These are phyloP conservation scores for Galagoides demidoff DNA, from an alignment of 2,797 vertebrate species.

Conservation along the genomic window DNA sequence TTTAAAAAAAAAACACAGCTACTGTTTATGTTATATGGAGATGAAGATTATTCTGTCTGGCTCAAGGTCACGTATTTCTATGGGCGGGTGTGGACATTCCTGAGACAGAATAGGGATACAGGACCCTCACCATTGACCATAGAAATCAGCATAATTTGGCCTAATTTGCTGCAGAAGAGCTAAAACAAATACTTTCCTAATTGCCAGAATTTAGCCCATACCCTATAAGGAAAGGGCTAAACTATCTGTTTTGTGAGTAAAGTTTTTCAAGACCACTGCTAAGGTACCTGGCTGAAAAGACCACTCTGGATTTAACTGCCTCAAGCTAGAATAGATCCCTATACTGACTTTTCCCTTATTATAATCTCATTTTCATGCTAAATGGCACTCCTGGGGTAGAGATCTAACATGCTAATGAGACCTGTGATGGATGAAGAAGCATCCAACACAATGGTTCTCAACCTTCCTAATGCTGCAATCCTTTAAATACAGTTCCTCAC, in stretches of 20 bases:
- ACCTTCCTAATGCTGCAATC: too few relatives aligned
- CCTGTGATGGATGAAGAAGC: neutral
- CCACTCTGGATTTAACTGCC: neutral
- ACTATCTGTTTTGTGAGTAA: neutral
- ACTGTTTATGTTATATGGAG: neutral
- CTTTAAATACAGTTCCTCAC: too few relatives aligned
- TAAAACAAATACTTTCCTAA: neutral
- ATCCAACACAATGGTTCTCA: neutral
- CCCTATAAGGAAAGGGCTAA: neutral
- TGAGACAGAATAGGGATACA: neutral
- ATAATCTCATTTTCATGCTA: neutral
- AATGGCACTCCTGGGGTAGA: neutral
- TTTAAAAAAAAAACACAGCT: neutral
- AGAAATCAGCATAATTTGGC: neutral
- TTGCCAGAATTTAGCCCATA: neutral
- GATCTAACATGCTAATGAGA: neutral
- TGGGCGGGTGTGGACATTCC: neutral
- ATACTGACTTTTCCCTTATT: neutral
- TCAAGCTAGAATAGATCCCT: neutral
- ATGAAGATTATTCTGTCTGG: neutral
- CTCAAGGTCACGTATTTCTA: neutral
- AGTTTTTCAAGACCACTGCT: neutral
- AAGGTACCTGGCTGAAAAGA: neutral
- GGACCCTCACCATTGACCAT: neutral
- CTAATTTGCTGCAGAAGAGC: neutral